Conservation (phyloP, 2,797 vertebrate genomes). For the Typhlichthys subterraneus region DNA sequence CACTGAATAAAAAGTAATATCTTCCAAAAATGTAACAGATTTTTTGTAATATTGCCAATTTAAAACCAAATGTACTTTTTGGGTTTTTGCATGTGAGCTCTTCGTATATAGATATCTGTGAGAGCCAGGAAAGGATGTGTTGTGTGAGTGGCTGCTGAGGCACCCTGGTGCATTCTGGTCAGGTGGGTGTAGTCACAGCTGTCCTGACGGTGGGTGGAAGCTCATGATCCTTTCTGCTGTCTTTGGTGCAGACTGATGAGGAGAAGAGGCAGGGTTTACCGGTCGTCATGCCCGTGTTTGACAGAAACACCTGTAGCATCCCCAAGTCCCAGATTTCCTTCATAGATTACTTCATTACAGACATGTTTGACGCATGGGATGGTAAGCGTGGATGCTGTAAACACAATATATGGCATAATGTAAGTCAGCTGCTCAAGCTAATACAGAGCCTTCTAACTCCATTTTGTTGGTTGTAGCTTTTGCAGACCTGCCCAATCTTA, state of each 20-base stretch:
- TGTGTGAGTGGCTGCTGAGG: too few relatives aligned
- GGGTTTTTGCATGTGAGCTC: too few relatives aligned
- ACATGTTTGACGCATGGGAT: constrained; percentile 98
- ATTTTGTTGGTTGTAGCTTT: constrained; percentile 80
- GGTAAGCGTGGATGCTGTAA: constrained; percentile 76
- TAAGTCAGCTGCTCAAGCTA: neutral
- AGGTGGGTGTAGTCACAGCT: too few relatives aligned
- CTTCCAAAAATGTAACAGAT: too few relatives aligned
- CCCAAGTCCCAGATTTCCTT: constrained; percentile 97
- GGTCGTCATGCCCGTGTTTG: constrained; percentile 96
- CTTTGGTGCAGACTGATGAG: constrained; percentile 88
- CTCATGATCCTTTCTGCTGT: constrained; percentile 16
- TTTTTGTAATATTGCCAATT: too few relatives aligned
- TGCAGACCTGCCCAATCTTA: constrained; percentile 92
- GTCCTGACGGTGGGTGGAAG: too few relatives aligned
- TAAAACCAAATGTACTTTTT: too few relatives aligned
- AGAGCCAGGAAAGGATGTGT: too few relatives aligned
- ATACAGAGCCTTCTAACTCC: neutral
- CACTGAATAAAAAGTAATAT: too few relatives aligned
- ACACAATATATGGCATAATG: neutral
- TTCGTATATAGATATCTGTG: too few relatives aligned
- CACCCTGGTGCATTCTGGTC: too few relatives aligned
- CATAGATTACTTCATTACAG: constrained; percentile 98
- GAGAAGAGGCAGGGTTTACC: constrained; percentile 91
- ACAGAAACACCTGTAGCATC: constrained; percentile 96